Conservation (phyloP, 2,113 vertebrate genomes). For the Pedetes capensis region DNA sequence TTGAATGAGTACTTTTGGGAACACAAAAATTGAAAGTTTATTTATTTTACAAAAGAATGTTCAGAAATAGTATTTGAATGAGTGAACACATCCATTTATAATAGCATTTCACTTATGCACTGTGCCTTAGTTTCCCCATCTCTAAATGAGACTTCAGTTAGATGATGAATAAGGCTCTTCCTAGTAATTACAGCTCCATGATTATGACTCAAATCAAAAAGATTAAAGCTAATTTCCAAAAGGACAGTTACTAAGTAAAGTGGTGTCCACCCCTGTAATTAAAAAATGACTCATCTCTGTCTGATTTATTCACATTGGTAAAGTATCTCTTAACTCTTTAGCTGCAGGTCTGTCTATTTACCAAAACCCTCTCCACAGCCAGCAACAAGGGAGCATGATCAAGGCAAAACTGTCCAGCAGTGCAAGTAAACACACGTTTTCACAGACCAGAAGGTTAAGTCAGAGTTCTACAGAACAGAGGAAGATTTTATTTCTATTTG, state of each 20-base stretch:
- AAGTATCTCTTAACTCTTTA: slow-evolving; percentile 11
- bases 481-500: neutral
- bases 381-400: neutral
- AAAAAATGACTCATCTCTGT: slow-evolving; percentile 57
- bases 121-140: slow-evolving; percentile 16
- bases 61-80: neutral
- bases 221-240: slow-evolving; percentile 62
- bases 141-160: neutral
- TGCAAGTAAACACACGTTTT: neutral
- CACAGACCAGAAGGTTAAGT: neutral
- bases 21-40: neutral
- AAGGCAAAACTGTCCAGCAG: neutral
- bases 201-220: slow-evolving; percentile 50
- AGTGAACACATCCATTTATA: neutral
- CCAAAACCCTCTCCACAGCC: neutral
- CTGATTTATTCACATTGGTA: slow-evolving; percentile 28
- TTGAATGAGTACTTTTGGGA: neutral
- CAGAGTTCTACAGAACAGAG: neutral
- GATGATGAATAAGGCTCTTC: neutral
- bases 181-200: neutral
- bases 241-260: slow-evolving; percentile 59
- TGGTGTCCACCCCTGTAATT: slow-evolving; percentile 52
- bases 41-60: neutral
- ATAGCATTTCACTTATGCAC: neutral
- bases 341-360: neutral